Base-by-base conservation (phyloP, 1,140 invertebrate genomes). In the Penaeus japonicus region DNA sequence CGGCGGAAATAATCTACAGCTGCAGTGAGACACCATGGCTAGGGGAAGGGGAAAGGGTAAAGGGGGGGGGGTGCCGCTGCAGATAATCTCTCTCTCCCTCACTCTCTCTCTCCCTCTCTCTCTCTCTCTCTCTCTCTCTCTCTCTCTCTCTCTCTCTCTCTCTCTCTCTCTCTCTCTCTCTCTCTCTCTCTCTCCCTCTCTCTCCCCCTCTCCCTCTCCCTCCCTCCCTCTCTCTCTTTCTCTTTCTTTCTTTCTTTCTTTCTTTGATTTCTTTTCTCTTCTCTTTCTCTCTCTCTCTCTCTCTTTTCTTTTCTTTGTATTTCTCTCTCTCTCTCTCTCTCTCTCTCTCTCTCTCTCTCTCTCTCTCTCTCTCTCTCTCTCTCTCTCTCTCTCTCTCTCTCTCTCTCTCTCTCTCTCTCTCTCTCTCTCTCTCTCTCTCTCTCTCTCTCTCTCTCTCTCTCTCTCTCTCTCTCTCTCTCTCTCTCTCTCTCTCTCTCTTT, bases 41-140 rank as follows among this genome's bases (percentile, higher is more conserved):
- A 10, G 39, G 39, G 39, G 5, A 39, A 4, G 7, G 35, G 35
- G 35, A 39, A 4, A 12, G 39, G 5, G 39, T 0, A 0, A 7
- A 10, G 39, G 39, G 7, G 7, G 39, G 39, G 39, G 39, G 5
- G 65, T 73, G 24, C 32, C 18, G 2, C 65, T 73, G n/a, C 65
- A 30, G 22, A 24, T 73, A 10, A 73, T 5, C 32, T 24, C 18
- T 4, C n/a, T 24, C 18, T 73, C n/a, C 27, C n/a, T 73, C n/a
- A 2, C 18, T 18, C 18, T 18, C 18, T 18, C 65, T 70, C 65
- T 70, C 65, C n/a, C 65, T 70, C 65, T 70, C 65, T 70, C 65
- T 70, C 65, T 70, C 65, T 70, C 65, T 70, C 65, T 70, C 65
- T 70, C 65, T 70, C 65, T 70, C 65, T 70, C 65, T 70, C 65